Evolutionary conservation across 2,113 vertebrate genomes (phyloP), one percentile per base, ranked within the genome.

Genomic region (Vimba vimba): DNA sequence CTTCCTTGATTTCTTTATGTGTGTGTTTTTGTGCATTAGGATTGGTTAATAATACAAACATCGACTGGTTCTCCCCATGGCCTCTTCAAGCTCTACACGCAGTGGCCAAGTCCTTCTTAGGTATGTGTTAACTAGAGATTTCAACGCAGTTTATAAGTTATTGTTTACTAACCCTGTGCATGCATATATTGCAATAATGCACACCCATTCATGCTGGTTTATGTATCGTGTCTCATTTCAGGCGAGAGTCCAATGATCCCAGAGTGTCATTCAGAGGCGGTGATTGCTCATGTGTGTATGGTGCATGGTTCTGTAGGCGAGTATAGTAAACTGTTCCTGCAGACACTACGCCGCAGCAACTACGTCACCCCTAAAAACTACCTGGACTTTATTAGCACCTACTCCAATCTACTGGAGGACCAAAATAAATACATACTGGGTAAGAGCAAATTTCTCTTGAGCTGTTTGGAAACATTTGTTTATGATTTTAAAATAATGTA

Each of bases 31-130:
- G 77, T 81, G 30, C 90, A 87, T 85, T 88, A 99, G 98, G 98
- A 85, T 94, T 99, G 75, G 97, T 99, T 85, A 99, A 99, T 88
- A 99, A 98, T 89, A 98, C 98, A 36, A 97, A 97, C 2, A 99
- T 99, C 6, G 97, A 99, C 89, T 99, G 98, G 98, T 98, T 98
- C 92, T 93, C 97, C 90, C 97, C 97, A 1, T 99, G 98, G 98
- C 97, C 98, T 0, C 62, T 93, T 1, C 97, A 99, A 89, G 98
- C 98, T 1, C 93, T 99, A 86, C 92, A 94, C 6, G 97, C 97
- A 4, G 98, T 99, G 2, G 97, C 97, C 5, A 93, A 97, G 78
- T 97, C 96, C 10, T 98, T 97, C 90, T 86, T 99, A 0, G 97
- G 98, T 99, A 89, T 82, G 96, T 78, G 45, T 60, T 85, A 12